Base-by-base conservation (phyloP, 1,140 invertebrate genomes). In the Oryzaephilus surinamensis region DNA sequence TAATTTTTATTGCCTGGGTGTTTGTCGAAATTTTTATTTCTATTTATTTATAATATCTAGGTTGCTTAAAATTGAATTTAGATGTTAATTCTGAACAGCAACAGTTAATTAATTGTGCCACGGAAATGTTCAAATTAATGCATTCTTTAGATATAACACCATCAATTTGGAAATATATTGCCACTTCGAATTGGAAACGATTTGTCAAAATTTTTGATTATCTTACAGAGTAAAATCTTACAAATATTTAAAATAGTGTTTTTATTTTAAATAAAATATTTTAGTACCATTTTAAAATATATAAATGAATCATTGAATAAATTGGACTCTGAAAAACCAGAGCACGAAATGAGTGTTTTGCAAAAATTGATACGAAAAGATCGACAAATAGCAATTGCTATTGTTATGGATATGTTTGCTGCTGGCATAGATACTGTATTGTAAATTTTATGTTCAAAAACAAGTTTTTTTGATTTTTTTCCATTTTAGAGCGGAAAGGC, bases 361-460 rank as follows among this genome's bases (percentile, higher is more conserved):
- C 67, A 74, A 41, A 72, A 68, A 48, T 44, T 67, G 20, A 55
- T 70, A 7, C 64, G 51, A 42, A 70, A 69, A 12, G 65, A 70
- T 47, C 62, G 66, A 45, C 62, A 63, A 55, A 62, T 65, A 18
- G 74, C 75, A 2, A 51, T 67, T 10, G 65, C 74, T 3, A 79
- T 85, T 71, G 73, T 77, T 2, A 65, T 73, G 41, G 82, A 86
- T 53, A 77, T 81, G 70, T 41, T 87, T 13, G 65, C 80, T 38
- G 81, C 77, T 11, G 81, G 81, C 20, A 71, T 84, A 14, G 81
- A 85, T 61, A 84, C 80, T 44, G 77, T 80, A 61, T 65, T 3
- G 13, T 6, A 4, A 4, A 4, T 3, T 4, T 5, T 4, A 15
- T 17, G 19, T 14, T 11, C 29, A n/a, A 17, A 11, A 11, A n/a